phyloP scores from a whole-genome alignment of 2,888 invertebrate genomes.

The Agriopis marginaria region DNA sequence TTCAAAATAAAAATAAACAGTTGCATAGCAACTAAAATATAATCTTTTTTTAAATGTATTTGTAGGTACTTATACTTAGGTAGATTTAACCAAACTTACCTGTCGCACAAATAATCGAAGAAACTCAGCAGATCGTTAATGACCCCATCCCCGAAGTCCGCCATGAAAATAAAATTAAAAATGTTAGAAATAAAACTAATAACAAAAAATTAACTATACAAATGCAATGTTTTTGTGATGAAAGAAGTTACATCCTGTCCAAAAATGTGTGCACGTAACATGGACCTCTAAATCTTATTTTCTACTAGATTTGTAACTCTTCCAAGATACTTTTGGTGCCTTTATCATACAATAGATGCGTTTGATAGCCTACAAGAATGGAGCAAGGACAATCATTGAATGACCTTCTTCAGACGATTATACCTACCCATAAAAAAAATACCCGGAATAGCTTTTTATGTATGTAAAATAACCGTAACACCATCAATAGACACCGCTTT shows the following conservation, averaged over 20 bases:
- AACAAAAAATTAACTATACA: constrained; percentile 1
- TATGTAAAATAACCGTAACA: no score
- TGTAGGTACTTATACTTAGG: constrained; percentile 9
- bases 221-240: constrained; percentile 9
- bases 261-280: background rate
- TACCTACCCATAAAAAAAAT: no score
- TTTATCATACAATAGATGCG: no score
- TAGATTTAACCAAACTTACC: constrained; percentile 62
- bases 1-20: constrained; percentile 17
- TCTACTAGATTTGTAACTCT: no score
- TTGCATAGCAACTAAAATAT: constrained; percentile 7
- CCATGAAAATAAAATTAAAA: constrained; percentile 78
- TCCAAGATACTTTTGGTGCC: no score
- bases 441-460: no score
- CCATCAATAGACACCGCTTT: no score
- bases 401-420: no score
- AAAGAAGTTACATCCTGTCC: background rate
- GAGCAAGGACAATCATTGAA: no score
- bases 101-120: constrained; percentile 50
- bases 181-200: constrained; percentile 58
- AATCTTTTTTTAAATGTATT: background rate
- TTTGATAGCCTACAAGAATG: no score
- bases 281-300: background rate
- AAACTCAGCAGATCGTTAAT: constrained; percentile 58
- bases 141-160: constrained; percentile 62